A percentile compares a stretch with the other conserved stretches of the same genome.
phyloP scores from a whole-genome alignment of 2,113 vertebrate genomes.

The Limanda limanda region DNA sequence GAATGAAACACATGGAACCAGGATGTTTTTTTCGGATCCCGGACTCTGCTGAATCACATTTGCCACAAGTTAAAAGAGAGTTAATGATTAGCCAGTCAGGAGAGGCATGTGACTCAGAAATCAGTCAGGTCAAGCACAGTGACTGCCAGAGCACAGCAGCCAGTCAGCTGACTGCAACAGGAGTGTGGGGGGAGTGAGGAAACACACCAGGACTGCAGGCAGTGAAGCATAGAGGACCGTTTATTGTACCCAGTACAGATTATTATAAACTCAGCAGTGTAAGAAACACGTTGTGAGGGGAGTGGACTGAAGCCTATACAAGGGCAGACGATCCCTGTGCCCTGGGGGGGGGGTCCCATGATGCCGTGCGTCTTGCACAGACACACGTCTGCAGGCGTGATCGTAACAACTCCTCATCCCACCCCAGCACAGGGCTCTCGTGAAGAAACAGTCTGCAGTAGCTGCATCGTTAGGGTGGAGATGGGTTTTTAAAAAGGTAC shows the following conservation, averaged over 20 bases:
- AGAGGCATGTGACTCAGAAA: constrained; percentile 57
- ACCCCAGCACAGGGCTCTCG: constrained; percentile 39
- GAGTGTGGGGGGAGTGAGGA: constrained; percentile 20
- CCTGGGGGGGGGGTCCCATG: constrained; percentile 25
- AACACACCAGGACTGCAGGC: constrained; percentile 60
- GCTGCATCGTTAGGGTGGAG: constrained; percentile 46
- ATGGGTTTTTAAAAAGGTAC: constrained; percentile 67
- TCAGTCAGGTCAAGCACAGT: constrained; percentile 52
- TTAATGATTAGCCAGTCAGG: constrained; percentile 55
- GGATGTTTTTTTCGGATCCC: too few species aligned
- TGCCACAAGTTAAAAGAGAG: neutral
- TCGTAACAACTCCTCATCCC: constrained; percentile 26
- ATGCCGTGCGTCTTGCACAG: constrained; percentile 30
- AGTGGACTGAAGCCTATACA: constrained; percentile 74
- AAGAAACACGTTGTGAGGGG: constrained; percentile 84
- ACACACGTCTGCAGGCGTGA: constrained; percentile 17
- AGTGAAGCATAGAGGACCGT: constrained; percentile 83
- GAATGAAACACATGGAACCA: too few species aligned
- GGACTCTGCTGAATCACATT: neutral
- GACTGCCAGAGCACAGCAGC: constrained; percentile 30
- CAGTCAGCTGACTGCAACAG: constrained; percentile 46
- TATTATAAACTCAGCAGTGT: constrained; percentile 92
- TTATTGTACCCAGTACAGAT: constrained; percentile 99
- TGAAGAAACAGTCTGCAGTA: constrained; percentile 62
- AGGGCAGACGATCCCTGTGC: constrained; percentile 65